A percentile compares a stretch with the other conserved stretches of the same genome.
Conservation (phyloP, 1,140 invertebrate genomes). For the Mamestra configurata region DNA sequence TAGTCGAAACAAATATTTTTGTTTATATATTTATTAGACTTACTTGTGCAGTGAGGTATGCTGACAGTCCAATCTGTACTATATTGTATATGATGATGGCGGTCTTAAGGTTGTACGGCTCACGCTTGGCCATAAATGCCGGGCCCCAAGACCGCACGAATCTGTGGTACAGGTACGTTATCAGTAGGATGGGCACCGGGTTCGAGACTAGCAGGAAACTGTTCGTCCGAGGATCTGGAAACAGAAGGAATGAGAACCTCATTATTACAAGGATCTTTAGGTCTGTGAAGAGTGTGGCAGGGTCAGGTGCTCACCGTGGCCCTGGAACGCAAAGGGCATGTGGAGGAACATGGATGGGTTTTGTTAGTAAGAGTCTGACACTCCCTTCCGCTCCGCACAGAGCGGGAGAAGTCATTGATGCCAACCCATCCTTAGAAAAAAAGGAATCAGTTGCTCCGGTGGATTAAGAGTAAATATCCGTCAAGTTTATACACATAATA, state of each 20-base stretch:
- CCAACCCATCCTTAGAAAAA: too few species aligned
- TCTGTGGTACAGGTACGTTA: conserved; percentile 91
- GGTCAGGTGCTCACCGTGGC: too few species aligned
- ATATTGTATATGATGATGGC: conserved; percentile 94
- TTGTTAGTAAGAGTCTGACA: too few species aligned
- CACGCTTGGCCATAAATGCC: conserved; percentile 92
- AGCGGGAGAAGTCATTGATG: too few species aligned
- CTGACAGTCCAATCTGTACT: conserved; percentile 91
- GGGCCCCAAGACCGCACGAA: conserved; percentile 93
- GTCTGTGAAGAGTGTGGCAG: background rate
- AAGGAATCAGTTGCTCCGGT: too few species aligned
- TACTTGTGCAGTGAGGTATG: conserved; percentile 90
- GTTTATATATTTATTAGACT: conserved; percentile 55
- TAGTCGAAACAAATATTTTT: too few species aligned
- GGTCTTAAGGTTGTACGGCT: conserved; percentile 91
- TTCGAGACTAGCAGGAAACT: conserved; percentile 89
- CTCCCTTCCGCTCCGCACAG: too few species aligned
- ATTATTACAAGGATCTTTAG: background rate
- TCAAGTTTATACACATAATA: too few species aligned
- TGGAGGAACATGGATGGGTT: too few species aligned
- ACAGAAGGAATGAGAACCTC: background rate
- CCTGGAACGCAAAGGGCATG: too few species aligned
- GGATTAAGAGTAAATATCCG: too few species aligned
- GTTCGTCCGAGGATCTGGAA: conserved; percentile 90
- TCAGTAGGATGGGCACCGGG: conserved; percentile 87